These are phyloP conservation scores for Timandra comae DNA, from an alignment of 2,888 invertebrate genomes.

Conservation along the genomic window DNA sequence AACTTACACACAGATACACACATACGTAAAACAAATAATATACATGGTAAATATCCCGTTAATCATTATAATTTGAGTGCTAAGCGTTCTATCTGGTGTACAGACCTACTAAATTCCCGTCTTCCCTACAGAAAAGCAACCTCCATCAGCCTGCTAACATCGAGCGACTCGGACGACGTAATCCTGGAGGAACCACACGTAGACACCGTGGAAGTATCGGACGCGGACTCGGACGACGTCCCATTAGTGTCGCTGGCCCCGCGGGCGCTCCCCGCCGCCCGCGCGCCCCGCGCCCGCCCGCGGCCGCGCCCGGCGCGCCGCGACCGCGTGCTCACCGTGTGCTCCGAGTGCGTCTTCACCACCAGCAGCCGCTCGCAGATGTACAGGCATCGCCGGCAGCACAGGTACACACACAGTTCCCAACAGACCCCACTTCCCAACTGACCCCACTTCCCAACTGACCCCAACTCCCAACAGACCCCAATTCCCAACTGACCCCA, in stretches of 20 bases:
- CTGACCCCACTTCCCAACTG: too few species aligned
- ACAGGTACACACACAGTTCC: too few species aligned
- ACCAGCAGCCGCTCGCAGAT: slow-evolving; percentile 41
- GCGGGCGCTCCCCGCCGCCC: too few species aligned
- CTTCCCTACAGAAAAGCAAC: slow-evolving; percentile 16
- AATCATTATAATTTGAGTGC: too few species aligned
- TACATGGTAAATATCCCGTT: too few species aligned
- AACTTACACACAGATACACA: too few species aligned
- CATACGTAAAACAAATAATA: too few species aligned
- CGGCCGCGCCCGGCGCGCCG: slow-evolving; percentile 32
- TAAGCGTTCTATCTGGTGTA: too few species aligned
- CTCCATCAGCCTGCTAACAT: slow-evolving; percentile 57
- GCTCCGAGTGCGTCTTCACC: slow-evolving; percentile 44
- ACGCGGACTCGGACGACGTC: slow-evolving; percentile 58
- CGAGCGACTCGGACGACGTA: slow-evolving; percentile 64
- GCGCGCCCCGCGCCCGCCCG: background rate
- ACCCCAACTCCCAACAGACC: too few species aligned
- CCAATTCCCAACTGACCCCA: too few species aligned
- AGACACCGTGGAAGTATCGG: slow-evolving; percentile 52
- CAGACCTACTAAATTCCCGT: too few species aligned
- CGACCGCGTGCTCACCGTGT: slow-evolving; percentile 36
- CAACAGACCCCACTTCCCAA: too few species aligned
- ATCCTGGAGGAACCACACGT: slow-evolving; percentile 59
- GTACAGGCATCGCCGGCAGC: slow-evolving; percentile 41
- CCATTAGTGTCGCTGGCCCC: slow-evolving; percentile 44